Conservation (phyloP, 1,140 invertebrate genomes). For the Lerema accius region DNA sequence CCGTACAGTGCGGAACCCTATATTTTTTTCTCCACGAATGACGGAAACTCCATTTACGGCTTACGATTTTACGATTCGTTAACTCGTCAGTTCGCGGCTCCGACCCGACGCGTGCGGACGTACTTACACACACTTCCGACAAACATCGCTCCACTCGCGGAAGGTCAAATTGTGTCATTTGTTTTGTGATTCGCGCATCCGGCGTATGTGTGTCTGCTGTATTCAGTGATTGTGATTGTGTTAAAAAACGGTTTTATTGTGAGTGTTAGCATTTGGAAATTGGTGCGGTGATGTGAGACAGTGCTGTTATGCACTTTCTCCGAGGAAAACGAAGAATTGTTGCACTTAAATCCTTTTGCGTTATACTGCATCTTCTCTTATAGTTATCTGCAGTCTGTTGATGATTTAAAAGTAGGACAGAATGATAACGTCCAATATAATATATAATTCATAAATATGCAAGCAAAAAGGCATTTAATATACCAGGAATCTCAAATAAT, state of each 20-base stretch:
- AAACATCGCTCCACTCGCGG: constrained; percentile 7
- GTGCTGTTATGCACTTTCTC: constrained; percentile 24
- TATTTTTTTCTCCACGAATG: constrained; percentile 9
- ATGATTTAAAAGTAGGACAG: no score
- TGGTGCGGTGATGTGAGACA: constrained; percentile 19
- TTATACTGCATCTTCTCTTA: not conserved
- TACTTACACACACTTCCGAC: not conserved
- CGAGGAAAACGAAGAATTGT: constrained; percentile 21
- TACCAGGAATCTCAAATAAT: no score
- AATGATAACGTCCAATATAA: no score
- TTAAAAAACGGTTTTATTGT: not conserved
- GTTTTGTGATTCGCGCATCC: constrained; percentile 6
- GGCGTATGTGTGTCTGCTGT: constrained; percentile 1
- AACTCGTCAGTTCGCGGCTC: constrained; percentile 14
- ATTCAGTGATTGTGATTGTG: constrained; percentile 1
- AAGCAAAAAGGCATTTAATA: no score
- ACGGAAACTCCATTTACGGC: constrained; percentile 15
- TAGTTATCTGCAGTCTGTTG: no score
- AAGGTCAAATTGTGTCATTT: constrained; percentile 12
- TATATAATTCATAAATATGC: no score
- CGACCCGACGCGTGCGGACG: constrained; percentile 2
- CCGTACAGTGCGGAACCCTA: constrained; percentile 11
- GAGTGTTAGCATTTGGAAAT: not conserved
- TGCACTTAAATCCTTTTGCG: constrained; percentile 21
- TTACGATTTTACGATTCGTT: constrained; percentile 1